Percentiles rank a stretch among this genome's conserved stretches.
Evolutionary conservation across 2,888 invertebrate genomes (phyloP).

Genomic region (Eristalis pertinax): DNA sequence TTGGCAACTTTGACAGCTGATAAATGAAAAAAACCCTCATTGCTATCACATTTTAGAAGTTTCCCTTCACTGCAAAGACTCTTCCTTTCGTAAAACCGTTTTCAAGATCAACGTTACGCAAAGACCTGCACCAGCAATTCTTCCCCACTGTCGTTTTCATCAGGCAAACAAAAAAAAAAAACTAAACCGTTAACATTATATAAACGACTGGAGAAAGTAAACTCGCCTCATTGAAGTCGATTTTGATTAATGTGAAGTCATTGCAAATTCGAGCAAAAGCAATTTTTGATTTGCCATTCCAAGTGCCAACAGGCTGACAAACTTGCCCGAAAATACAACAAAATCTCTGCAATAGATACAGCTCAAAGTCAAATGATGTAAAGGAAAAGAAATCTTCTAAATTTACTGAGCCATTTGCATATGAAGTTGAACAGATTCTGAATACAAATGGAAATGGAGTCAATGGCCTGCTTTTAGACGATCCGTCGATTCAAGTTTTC

Average conservation of each 20-base stretch:
- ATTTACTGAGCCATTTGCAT: constrained; percentile 6
- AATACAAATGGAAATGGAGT: not conserved
- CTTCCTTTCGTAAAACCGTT: not conserved
- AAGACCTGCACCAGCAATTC: not conserved
- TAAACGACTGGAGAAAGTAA: not conserved
- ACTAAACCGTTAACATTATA: not conserved
- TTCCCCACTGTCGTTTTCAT: not conserved
- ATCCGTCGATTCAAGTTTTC: not conserved
- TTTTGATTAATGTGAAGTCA: not conserved
- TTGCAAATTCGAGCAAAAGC: not conserved
- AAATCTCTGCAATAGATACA: not conserved
- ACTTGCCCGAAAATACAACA: not conserved
- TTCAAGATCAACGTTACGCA: not conserved
- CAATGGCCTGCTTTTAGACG: not conserved
- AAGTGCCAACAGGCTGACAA: not conserved
- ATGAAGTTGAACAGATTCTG: not conserved
- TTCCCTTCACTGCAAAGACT: not conserved
- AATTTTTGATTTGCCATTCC: not conserved
- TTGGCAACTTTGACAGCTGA: too few species aligned
- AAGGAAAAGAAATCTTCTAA: not conserved
- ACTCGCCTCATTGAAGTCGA: not conserved
- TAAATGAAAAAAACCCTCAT: too few species aligned
- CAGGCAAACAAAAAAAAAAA: not conserved
- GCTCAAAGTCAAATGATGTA: not conserved
- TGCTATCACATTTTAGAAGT: too few species aligned